Evolutionary conservation across 2,113 vertebrate species (phyloP).

Genomic region (Xenopus borealis): DNA sequence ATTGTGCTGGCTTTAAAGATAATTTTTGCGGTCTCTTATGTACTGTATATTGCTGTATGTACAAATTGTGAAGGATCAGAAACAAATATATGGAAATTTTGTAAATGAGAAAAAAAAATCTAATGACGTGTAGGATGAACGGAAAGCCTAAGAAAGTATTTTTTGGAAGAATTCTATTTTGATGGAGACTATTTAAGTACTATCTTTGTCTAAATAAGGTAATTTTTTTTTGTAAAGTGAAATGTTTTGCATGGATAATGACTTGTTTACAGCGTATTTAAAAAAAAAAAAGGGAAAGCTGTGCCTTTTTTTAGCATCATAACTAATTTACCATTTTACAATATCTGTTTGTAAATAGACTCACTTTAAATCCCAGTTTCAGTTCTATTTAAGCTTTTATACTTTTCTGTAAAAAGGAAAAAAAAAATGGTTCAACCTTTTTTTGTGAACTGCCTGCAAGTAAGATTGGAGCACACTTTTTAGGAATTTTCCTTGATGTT

Average conservation of each 20-base stretch:
- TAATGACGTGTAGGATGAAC: slow-evolving; percentile 93
- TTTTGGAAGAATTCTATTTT: slow-evolving; percentile 99
- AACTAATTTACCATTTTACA: slow-evolving; percentile 93
- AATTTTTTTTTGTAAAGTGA: slow-evolving; percentile 98
- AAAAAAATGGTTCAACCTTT: slow-evolving; percentile 37
- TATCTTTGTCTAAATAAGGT: slow-evolving; percentile 95
- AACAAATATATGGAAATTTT: slow-evolving; percentile 79
- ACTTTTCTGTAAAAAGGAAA: slow-evolving; percentile 60
- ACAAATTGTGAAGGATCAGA: slow-evolving; percentile 83
- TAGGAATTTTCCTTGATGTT: slow-evolving; percentile 51
- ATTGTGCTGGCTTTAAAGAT: slow-evolving; percentile 80
- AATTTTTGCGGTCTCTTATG: slow-evolving; percentile 81
- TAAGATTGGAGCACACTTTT: slow-evolving; percentile 46
- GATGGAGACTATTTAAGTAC: slow-evolving; percentile 99
- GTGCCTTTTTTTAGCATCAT: slow-evolving; percentile 98
- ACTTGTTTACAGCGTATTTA: slow-evolving; percentile 99
- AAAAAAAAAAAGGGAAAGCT: slow-evolving; percentile 89
- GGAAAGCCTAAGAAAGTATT: slow-evolving; percentile 87
- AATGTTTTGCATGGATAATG: slow-evolving; percentile 98
- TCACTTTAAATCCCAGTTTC: slow-evolving; percentile 75
- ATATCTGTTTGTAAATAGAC: slow-evolving; percentile 96
- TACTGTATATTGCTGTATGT: slow-evolving; percentile 82
- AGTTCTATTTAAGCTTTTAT: slow-evolving; percentile 81
- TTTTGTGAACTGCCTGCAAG: slow-evolving; percentile 56
- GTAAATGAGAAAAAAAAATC: slow-evolving; percentile 80